Base-by-base conservation (phyloP, 2,797 vertebrate genomes). In the Aphelocoma californica region DNA sequence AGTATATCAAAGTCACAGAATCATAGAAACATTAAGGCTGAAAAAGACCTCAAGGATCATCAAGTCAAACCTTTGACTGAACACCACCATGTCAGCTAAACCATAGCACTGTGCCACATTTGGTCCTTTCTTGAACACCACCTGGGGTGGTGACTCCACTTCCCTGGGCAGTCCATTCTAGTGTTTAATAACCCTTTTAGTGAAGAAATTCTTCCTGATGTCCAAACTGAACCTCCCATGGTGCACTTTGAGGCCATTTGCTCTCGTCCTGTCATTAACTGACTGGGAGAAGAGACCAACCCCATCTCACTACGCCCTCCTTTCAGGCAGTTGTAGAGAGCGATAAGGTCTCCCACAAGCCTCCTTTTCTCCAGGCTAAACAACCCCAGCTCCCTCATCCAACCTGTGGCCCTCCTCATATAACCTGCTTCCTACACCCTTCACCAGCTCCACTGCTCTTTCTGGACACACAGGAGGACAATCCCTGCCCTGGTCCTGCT, bases 271-370 rank as follows among this genome's bases (percentile, higher is more conserved):
- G 24, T 72, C 2, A 1, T 23, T 44, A n/a, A 2, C 7, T 57
- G 51, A 32, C 16, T 17, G 19, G 28, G 7, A 58, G 38, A 80
- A n/a, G 32, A 51, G 29, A 66, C 23, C 38, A 31, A 13, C 9
- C 19, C 11, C 10, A 36, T 6, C 14, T 51, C 0, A 0, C 21
- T 26, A 26, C 26, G 42, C 13, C 7, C 21, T 64, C 9, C 42
- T 56, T 9, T 50, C 60, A 58, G 9, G 19, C 19, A 5, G 3
- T 10, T 80, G 19, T 7, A 65, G 16, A 25, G 32, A 25, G 32
- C 28, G 16, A 6, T 21, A 28, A 29, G 14, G 14, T 18, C 6
- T 72, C 17, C 28, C 7, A 2, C 5, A 2, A 51, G 7, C 26
- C 16, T 44, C 7, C 36, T 72, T 29, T 80, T 44, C 36, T 38